Conservation (phyloP, 2,797 vertebrate species). For the Remorina albescens region DNA sequence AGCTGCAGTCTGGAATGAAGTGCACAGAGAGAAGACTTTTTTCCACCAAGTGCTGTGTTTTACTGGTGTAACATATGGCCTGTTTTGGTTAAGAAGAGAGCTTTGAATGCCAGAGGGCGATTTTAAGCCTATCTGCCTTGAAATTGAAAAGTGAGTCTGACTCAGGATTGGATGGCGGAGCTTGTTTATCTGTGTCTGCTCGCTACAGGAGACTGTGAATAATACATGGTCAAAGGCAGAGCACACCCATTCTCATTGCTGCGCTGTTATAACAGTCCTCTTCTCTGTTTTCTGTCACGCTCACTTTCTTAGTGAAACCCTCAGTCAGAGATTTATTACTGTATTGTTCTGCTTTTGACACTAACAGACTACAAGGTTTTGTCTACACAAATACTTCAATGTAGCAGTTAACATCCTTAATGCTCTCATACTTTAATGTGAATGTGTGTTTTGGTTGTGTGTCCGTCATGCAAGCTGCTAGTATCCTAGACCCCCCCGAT, state of each 20-base stretch:
- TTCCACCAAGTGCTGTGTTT: constrained; percentile 28
- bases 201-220: constrained; percentile 68
- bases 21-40: neutral
- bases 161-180: constrained; percentile 51
- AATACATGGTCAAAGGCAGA: constrained; percentile 70
- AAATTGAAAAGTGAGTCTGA: constrained; percentile 66
- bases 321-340: neutral
- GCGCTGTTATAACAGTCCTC: constrained; percentile 21
- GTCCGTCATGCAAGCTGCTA: constrained; percentile 50
- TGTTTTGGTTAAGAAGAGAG: constrained; percentile 32
- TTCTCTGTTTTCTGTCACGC: constrained; percentile 21
- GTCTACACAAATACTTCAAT: constrained; percentile 14
- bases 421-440: constrained; percentile 16
- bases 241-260: constrained; percentile 51
- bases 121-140: constrained; percentile 57
- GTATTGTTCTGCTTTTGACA: constrained; percentile 11
- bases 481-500: constrained; percentile 69
- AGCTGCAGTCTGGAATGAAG: constrained; percentile 30
- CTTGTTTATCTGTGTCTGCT: constrained; percentile 59
- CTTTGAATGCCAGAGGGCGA: constrained; percentile 43
- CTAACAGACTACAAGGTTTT: neutral
- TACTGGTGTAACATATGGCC: constrained; percentile 30
- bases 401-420: constrained; percentile 31
- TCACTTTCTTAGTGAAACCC: constrained; percentile 11
- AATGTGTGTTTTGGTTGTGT: constrained; percentile 32